Conservation (phyloP, 2,113 vertebrate genomes). For the Syngnathus typhle region DNA sequence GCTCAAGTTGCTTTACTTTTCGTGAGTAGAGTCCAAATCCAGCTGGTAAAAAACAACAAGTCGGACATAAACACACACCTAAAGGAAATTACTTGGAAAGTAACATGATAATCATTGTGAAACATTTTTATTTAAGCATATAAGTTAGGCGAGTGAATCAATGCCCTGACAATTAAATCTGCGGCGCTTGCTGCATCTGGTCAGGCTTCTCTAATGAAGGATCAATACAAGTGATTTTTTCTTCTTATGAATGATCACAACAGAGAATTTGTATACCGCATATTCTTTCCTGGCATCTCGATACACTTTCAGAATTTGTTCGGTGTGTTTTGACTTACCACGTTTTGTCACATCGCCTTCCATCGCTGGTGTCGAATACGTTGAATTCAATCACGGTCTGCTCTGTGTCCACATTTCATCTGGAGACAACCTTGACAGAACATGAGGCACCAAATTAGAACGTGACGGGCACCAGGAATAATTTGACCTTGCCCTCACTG, state of each 20-base stretch:
- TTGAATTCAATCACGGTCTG: no score
- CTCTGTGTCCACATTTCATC: no score
- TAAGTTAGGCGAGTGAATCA: background rate
- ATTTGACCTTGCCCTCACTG: no score
- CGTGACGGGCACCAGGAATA: no score
- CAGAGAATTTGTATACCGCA: background rate
- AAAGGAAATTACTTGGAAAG: background rate
- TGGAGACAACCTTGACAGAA: no score
- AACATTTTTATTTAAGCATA: background rate
- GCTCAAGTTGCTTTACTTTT: background rate
- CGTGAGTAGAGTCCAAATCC: background rate
- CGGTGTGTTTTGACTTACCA: no score
- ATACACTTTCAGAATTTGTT: no score
- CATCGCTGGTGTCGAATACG: no score
- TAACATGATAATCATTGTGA: background rate
- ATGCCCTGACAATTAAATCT: background rate
- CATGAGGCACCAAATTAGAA: no score
- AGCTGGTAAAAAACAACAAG: background rate
- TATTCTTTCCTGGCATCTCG: no score
- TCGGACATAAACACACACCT: background rate
- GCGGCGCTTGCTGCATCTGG: background rate
- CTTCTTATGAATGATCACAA: background rate
- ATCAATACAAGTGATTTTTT: background rate
- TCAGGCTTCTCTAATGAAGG: background rate
- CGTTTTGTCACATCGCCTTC: no score